A percentile compares a stretch with the other conserved stretches of the same genome.
Evolutionary conservation across 2,888 invertebrate species (phyloP).

Genomic region (Mayetiola destructor): DNA sequence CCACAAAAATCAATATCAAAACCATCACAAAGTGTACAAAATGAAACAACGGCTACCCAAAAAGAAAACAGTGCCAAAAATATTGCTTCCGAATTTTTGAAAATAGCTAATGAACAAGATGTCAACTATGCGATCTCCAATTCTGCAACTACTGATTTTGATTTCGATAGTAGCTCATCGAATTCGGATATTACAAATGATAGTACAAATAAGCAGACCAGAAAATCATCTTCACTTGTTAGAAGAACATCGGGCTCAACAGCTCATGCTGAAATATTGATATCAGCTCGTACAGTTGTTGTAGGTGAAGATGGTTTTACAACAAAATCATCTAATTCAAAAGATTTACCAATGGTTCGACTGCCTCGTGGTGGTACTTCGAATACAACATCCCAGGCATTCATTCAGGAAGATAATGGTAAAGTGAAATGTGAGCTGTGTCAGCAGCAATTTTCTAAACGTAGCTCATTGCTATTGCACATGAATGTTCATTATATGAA

Average conservation of each 20-base stretch:
- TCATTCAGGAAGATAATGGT: conserved; percentile 55
- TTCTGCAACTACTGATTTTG: conserved; percentile 13
- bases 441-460: conserved; percentile 81
- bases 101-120: conserved; percentile 30
- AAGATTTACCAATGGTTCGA: conserved; percentile 9
- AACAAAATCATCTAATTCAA: conserved; percentile 34
- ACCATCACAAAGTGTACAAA: background rate
- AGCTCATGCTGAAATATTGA: conserved; percentile 21
- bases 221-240: background rate
- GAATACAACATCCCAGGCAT: conserved; percentile 35
- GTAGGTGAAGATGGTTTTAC: conserved; percentile 49
- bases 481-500: conserved; percentile 86
- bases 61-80: conserved; percentile 42
- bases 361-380: conserved; percentile 29
- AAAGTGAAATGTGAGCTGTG: conserved; percentile 73
- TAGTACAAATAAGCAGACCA: conserved; percentile 15
- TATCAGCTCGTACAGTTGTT: conserved; percentile 35
- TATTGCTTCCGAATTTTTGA: conserved; percentile 50
- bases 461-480: conserved; percentile 77
- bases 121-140: background rate
- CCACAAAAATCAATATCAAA: background rate
- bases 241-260: conserved; percentile 20
- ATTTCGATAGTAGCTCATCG: background rate
- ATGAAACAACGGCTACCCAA: conserved; percentile 13
- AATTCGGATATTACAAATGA: conserved; percentile 24